Evolutionary conservation across 1,140 invertebrate genomes (phyloP).

Genomic region (Drosophila paulistorum): DNA sequence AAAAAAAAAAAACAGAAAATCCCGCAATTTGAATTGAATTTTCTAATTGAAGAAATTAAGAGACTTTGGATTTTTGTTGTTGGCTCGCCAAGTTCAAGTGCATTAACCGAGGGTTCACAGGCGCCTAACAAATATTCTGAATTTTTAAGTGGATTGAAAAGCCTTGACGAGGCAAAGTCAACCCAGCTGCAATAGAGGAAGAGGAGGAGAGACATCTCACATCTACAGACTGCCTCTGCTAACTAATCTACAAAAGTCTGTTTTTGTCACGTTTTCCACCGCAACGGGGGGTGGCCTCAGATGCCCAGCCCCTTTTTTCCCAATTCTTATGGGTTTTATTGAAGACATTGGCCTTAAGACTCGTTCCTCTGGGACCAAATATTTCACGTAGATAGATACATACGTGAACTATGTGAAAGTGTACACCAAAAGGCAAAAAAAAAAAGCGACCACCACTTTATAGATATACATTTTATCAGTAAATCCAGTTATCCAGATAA

Average conservation of each 20-base stretch:
- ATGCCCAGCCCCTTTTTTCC: constrained; percentile 10
- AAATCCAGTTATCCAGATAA: too few species aligned
- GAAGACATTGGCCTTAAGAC: constrained; percentile 12
- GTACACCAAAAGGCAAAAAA: background rate
- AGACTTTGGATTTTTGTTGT: background rate
- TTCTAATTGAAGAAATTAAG: constrained; percentile 25
- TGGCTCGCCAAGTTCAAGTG: constrained; percentile 49
- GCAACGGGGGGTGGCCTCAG: constrained; percentile 19
- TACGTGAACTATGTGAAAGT: background rate
- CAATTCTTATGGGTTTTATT: constrained; percentile 8
- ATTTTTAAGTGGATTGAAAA: constrained; percentile 54
- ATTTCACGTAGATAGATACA: background rate
- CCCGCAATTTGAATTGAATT: constrained; percentile 45
- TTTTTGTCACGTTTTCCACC: constrained; percentile 59
- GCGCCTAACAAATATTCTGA: constrained; percentile 51
- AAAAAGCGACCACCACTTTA: background rate
- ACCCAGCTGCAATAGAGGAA: background rate
- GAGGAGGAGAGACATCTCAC: constrained; percentile 3
- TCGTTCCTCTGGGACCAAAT: background rate
- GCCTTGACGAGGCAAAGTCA: constrained; percentile 21
- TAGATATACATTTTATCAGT: background rate
- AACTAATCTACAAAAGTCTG: constrained; percentile 43
- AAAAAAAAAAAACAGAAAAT: constrained; percentile 15
- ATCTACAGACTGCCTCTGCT: constrained; percentile 26
- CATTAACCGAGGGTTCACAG: constrained; percentile 45